Percentiles rank a stretch among this genome's conserved stretches.
phyloP scores from a whole-genome alignment of 1,140 invertebrate species.

The Eupristina koningsbergeri region DNA sequence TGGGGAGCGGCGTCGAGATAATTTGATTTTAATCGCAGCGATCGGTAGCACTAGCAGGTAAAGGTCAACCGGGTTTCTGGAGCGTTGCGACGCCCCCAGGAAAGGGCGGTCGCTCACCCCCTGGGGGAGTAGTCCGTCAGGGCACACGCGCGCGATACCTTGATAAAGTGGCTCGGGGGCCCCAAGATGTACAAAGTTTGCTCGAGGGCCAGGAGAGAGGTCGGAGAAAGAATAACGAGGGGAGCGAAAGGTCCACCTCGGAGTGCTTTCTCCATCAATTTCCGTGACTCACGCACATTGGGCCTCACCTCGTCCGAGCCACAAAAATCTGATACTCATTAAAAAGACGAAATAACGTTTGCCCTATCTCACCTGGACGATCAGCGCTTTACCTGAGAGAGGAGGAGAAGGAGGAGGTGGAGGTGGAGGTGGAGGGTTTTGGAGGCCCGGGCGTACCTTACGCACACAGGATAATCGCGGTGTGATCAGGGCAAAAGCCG shows the following conservation, averaged over 20 bases:
- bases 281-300: slow-evolving; percentile 5
- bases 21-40: slow-evolving; percentile 32
- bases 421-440: neutral
- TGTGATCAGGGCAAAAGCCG: slow-evolving; percentile 27
- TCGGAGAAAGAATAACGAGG: neutral
- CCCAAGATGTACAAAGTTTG: neutral
- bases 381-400: slow-evolving; percentile 6
- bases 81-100: neutral
- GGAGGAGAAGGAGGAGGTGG: neutral
- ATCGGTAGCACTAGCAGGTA: neutral
- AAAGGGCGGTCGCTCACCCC: too few relatives aligned
- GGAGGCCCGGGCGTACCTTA: slow-evolving; percentile 24
- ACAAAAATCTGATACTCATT: slow-evolving; percentile 47
- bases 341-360: slow-evolving; percentile 49
- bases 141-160: neutral
- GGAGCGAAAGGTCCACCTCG: neutral
- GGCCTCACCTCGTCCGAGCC: neutral
- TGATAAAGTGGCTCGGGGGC: neutral
- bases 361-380: slow-evolving; percentile 25
- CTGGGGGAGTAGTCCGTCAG: too few relatives aligned
- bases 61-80: neutral
- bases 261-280: slow-evolving; percentile 39
- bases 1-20: neutral
- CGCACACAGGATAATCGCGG: slow-evolving; percentile 22
- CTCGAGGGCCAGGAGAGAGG: neutral